These are phyloP conservation scores for Helleia helle DNA, from an alignment of 2,888 invertebrate species.

Conservation along the genomic window DNA sequence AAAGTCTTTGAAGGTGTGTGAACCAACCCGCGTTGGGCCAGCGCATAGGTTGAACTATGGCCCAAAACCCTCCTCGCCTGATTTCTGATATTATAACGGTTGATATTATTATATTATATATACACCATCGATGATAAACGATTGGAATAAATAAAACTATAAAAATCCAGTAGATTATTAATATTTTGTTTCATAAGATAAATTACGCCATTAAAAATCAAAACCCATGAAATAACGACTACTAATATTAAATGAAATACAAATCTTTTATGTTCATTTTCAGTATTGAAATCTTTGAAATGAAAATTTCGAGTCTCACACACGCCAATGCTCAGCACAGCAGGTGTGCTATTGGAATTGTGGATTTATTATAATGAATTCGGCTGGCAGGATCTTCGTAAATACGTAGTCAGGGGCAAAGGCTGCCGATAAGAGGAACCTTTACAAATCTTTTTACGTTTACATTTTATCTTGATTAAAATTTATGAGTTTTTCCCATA, in stretches of 20 bases:
- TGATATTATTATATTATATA: too few relatives aligned
- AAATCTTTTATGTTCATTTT: background rate
- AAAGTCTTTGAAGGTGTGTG: too few relatives aligned
- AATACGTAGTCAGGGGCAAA: background rate
- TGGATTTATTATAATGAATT: constrained; percentile 15
- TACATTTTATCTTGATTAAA: background rate
- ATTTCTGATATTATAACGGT: too few relatives aligned
- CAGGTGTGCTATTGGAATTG: constrained; percentile 10
- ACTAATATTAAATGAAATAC: background rate
- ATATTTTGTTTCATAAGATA: too few relatives aligned
- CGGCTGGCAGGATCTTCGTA: constrained; percentile 1
- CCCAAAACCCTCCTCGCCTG: too few relatives aligned
- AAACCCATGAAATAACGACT: too few relatives aligned
- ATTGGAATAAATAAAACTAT: background rate
- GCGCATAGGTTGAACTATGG: too few relatives aligned
- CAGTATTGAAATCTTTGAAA: constrained; percentile 7
- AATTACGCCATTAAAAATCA: too few relatives aligned
- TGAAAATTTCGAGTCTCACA: constrained; percentile 8
- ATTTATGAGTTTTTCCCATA: too few relatives aligned
- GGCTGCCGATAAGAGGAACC: background rate
- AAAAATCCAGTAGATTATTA: background rate
- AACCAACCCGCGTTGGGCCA: too few relatives aligned
- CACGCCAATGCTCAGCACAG: constrained; percentile 6
- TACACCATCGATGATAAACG: background rate
- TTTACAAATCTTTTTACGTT: background rate